Evolutionary conservation across 2,113 vertebrate species (phyloP).

Genomic region (Halichoeres trimaculatus): DNA sequence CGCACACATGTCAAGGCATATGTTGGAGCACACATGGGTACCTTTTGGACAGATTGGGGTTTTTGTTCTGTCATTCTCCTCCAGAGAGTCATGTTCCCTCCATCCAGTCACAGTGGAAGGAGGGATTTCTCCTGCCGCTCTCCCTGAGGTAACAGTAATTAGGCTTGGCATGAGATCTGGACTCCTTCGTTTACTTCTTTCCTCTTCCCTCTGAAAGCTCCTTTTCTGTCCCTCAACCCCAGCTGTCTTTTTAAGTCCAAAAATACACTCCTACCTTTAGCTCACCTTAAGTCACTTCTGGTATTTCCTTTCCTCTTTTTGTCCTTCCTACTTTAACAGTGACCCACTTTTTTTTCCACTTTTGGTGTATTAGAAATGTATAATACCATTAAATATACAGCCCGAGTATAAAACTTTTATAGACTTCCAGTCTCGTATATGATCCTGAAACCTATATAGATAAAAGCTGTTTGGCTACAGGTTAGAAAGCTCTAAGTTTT

Average conservation of each 20-base stretch:
- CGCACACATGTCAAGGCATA: conserved; percentile 14
- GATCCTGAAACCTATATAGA: not conserved
- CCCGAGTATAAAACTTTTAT: not conserved
- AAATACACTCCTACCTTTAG: conserved; percentile 44
- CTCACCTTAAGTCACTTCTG: conserved; percentile 33
- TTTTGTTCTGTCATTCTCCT: conserved; percentile 61
- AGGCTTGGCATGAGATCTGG: conserved; percentile 72
- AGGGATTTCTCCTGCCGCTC: conserved; percentile 24
- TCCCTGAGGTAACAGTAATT: conserved; percentile 76
- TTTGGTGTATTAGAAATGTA: conserved; percentile 8
- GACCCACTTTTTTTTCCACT: not conserved
- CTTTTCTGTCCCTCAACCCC: conserved; percentile 29
- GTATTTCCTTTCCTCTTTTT: conserved; percentile 22
- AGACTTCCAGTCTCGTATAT: not conserved
- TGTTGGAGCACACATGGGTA: conserved; percentile 29
- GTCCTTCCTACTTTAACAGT: conserved; percentile 33
- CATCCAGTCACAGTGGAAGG: conserved; percentile 46
- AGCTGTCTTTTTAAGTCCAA: conserved; percentile 59
- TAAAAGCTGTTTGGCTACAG: not conserved
- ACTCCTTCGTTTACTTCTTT: conserved; percentile 54
- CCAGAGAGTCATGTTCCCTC: conserved; percentile 54
- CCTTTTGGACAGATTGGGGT: conserved; percentile 65
- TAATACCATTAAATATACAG: not conserved
- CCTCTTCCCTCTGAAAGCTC: conserved; percentile 40
- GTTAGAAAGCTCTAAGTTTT: not conserved